Evolutionary conservation across 2,888 invertebrate genomes (phyloP), one percentile per base, ranked within the genome.

Genomic region (Catocala nupta): DNA sequence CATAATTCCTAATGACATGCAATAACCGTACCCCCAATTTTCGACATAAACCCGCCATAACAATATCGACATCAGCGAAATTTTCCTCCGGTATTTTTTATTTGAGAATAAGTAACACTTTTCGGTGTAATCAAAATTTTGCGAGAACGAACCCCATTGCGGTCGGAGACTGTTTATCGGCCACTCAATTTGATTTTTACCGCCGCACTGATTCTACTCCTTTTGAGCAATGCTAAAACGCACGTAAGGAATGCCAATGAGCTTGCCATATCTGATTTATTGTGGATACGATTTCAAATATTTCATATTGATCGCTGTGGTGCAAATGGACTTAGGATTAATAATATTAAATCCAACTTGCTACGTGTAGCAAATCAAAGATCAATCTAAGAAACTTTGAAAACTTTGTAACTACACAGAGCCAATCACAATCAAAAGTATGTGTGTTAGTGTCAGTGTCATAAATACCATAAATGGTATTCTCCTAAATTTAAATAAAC

Each of bases 1-100:
- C 94, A 93, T 94, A 94, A 94, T 93, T 94, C 93, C 94, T 94
- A 94, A 94, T 94, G 94, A 94, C 93, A 93, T 94, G 93, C 93
- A 94, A 94, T 94, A 94, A 94, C 90, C 91, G 93, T 93, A 92
- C 93, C 94, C 93, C 93, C 93, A 94, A 93, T 94, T 93, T 93
- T 90, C 90, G 82, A 92, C 93, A 88, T 94, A 94, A 94, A 94
- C 93, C 94, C 92, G 88, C 91, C 92, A 93, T 94, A 94, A 94
- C 93, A 94, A 94, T 94, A 94, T 94, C 94, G 93, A 91, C 94
- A 94, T 94, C 94, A 94, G 94, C 94, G 84, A 90, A 89, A 85
- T 87, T 91, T 90, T 90, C 83, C 76, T 70, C 69, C 66, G 72
- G 78, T 75, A 78, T 79, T 83, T 84, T 93, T 93, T 93, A 93